Conservation (phyloP, 2,113 vertebrate genomes). For the Oostethus manadensis region DNA sequence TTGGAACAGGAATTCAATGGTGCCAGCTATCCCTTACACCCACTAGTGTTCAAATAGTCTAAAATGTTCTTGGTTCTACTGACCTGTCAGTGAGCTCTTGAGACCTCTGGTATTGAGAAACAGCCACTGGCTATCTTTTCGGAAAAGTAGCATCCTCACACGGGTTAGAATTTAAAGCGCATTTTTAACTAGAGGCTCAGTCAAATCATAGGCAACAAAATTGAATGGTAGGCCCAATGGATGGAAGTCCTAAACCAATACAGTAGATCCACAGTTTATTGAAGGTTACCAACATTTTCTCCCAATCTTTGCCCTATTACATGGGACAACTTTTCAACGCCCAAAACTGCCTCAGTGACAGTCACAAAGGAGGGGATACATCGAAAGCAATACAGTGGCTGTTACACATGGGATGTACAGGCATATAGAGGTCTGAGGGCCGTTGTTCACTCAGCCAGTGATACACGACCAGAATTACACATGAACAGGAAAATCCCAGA, state of each 20-base stretch:
- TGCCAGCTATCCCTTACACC: background rate
- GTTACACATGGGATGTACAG: constrained; percentile 65
- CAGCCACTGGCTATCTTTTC: constrained; percentile 22
- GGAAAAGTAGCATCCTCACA: constrained; percentile 18
- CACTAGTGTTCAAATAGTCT: background rate
- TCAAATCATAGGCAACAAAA: background rate
- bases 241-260: constrained; percentile 5
- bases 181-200: constrained; percentile 11
- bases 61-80: background rate
- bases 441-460: constrained; percentile 63
- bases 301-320: constrained; percentile 6
- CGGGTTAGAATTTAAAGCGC: constrained; percentile 15
- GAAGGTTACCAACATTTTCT: background rate
- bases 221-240: constrained; percentile 14
- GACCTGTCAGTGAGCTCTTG: no score
- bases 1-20: background rate
- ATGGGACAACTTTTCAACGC: constrained; percentile 30
- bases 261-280: constrained; percentile 19
- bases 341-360: constrained; percentile 48
- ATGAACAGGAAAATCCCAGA: constrained; percentile 66
- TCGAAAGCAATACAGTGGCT: constrained; percentile 66
- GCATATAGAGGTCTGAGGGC: constrained; percentile 55
- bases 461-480: constrained; percentile 65
- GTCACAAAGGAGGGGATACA: constrained; percentile 62
- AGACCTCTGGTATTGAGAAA: constrained; percentile 4